phyloP scores from a whole-genome alignment of 2,797 vertebrate genomes.

The Betta splendens region DNA sequence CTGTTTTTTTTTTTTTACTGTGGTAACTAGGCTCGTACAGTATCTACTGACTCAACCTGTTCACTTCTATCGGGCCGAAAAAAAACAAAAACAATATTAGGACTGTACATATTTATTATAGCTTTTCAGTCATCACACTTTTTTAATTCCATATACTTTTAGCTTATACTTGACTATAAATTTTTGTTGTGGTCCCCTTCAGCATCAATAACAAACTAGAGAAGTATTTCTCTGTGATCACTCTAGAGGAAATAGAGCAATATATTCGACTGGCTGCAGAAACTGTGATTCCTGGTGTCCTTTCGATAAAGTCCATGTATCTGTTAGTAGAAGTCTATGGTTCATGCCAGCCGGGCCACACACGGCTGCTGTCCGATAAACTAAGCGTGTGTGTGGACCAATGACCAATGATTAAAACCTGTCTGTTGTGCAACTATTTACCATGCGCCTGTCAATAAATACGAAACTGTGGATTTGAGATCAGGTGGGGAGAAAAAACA shows the following conservation, averaged over 20 bases:
- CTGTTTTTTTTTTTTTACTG: conserved; percentile 38
- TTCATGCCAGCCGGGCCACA: conserved; percentile 39
- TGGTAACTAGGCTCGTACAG: conserved; percentile 16
- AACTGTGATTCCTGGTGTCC: conserved; percentile 81
- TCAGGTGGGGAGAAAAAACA: conserved; percentile 28
- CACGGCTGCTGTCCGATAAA: conserved; percentile 29
- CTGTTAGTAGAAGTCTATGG: conserved; percentile 63
- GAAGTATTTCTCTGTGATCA: conserved; percentile 59
- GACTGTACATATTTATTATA: too few relatives aligned
- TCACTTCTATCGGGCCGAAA: conserved; percentile 31
- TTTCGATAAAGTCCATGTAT: conserved; percentile 52
- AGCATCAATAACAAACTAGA: conserved; percentile 60
- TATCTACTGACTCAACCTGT: conserved; percentile 16
- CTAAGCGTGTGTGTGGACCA: too few relatives aligned
- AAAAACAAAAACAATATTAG: too few relatives aligned
- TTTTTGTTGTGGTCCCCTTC: conserved; percentile 43
- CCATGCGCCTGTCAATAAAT: conserved; percentile 40
- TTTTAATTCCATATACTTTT: conserved; percentile 24
- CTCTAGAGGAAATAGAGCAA: conserved; percentile 74
- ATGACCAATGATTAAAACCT: conserved; percentile 34
- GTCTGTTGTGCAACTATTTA: conserved; percentile 41
- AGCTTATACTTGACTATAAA: conserved; percentile 56
- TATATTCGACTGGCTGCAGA: conserved; percentile 82
- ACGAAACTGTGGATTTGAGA: conserved; percentile 42
- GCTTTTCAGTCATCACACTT: not conserved